Evolutionary conservation across 2,888 invertebrate species (phyloP).

Genomic region (Thereva unica): DNA sequence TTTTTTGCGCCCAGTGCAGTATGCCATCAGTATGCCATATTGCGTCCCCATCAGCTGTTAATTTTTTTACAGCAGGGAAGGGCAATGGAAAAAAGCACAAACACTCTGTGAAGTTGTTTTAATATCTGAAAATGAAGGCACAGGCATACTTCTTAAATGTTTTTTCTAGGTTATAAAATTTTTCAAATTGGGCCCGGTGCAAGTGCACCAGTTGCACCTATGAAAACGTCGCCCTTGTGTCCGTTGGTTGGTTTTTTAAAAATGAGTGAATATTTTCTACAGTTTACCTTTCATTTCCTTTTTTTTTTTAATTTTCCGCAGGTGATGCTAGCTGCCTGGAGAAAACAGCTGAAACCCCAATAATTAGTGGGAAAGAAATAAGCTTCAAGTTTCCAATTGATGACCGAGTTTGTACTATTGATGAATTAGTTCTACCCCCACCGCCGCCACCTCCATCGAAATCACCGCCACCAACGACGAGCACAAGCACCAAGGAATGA

Average conservation of each 20-base stretch:
- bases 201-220: no score
- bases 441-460: constrained; percentile 50
- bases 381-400: constrained; percentile 64
- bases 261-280: constrained; percentile 16
- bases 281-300: constrained; percentile 17
- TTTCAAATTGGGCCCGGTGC: no score
- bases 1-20: no score
- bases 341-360: constrained; percentile 27
- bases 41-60: no score
- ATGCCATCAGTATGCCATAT: no score
- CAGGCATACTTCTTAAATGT: no score
- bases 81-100: no score
- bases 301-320: constrained; percentile 4
- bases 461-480: constrained; percentile 40
- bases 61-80: no score
- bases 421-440: constrained; percentile 55
- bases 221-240: no score
- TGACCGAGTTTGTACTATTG: constrained; percentile 58
- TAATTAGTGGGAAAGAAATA: constrained; percentile 58
- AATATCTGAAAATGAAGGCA: no score
- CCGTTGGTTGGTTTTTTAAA: constrained; percentile 8
- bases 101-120: no score
- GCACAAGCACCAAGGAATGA: constrained; percentile 33
- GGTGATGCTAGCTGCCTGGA: constrained; percentile 24
- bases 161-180: no score